Evolutionary conservation across 2,113 vertebrate genomes (phyloP), one percentile per base, ranked within the genome.

Genomic region (Terrapene triunguis): DNA sequence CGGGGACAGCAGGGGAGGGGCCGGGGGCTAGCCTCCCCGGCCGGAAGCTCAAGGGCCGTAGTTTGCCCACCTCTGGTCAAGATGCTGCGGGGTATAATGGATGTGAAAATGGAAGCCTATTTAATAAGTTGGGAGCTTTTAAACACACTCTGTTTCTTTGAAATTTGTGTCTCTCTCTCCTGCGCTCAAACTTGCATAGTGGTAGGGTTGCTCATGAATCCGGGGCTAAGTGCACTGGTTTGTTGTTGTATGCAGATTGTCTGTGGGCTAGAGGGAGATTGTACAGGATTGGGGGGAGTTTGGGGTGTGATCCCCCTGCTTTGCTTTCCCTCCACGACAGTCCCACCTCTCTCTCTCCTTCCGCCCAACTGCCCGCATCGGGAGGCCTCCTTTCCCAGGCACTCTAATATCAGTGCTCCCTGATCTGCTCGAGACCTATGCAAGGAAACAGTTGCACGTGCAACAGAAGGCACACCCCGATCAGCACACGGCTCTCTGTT

Each of bases 201-300:
- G 88, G 19, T 12, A 3, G 88, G 95, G 96, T 93, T 89, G 48
- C 2, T 86, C 91, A 95, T 94, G 94, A 44, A 82, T 7, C 62
- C 0, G 0, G 2, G 17, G 85, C 81, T 38, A 93, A 78, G 87
- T 81, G 44, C 53, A 1, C 42, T 47, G 35, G 19, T 72, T 72
- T 21, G 74, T 0, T 11, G 25, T 17, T 6, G 79, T 32, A 79
- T 24, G 69, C 44, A 57, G 65, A 14, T 5, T 86, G n/a, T 57
- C 80, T 0, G 0, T 11, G 54, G 27, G 14, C 10, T 22, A 62
- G 3, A 82, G 55, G 81, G 48, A 57, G 57, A 9, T 42, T 38
- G 88, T 86, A 62, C 8, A 0, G 27, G 29, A 83, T 53, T 81
- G 78, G 17, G 87, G n/a, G 14, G 25, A 93, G 65, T 3, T 14